These are phyloP conservation scores for Mus minutoides DNA, from an alignment of 2,797 vertebrate species.

Conservation along the genomic window DNA sequence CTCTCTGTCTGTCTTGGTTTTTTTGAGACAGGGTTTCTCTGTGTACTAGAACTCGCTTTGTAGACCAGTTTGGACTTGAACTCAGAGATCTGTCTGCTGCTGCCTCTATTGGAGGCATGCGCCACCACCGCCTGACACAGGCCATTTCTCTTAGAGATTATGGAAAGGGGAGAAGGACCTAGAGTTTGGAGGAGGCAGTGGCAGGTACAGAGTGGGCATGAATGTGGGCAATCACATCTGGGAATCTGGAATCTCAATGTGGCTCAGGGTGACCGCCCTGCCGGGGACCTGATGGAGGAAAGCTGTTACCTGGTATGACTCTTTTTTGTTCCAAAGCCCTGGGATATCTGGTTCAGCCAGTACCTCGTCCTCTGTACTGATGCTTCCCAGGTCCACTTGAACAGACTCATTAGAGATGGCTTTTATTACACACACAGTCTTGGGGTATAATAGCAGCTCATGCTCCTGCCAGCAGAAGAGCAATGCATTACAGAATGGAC, in stretches of 20 bases:
- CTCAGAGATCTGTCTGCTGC: neutral
- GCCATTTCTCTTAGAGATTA: neutral
- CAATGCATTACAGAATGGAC: neutral
- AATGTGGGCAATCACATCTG: neutral
- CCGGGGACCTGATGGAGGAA: neutral
- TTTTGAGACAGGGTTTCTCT: neutral
- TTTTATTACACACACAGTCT: neutral
- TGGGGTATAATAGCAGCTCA: rapidly evolving
- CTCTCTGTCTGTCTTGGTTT: neutral
- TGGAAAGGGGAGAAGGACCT: neutral
- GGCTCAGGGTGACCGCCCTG: neutral
- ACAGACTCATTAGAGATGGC: constrained; percentile 60
- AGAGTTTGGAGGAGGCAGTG: neutral
- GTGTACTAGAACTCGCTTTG: neutral
- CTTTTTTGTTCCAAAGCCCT: constrained; percentile 90
- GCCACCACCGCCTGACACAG: neutral
- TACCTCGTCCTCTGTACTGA: constrained; percentile 59
- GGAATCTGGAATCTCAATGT: neutral
- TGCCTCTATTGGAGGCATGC: neutral
- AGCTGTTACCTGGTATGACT: constrained; percentile 83
- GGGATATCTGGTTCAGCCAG: constrained; percentile 91
- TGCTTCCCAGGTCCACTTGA: rapidly evolving
- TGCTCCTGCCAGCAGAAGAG: neutral
- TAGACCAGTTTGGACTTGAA: neutral
- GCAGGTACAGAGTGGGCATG: neutral